Conservation (phyloP, 2,888 invertebrate species). For the Epiblema foenella region DNA sequence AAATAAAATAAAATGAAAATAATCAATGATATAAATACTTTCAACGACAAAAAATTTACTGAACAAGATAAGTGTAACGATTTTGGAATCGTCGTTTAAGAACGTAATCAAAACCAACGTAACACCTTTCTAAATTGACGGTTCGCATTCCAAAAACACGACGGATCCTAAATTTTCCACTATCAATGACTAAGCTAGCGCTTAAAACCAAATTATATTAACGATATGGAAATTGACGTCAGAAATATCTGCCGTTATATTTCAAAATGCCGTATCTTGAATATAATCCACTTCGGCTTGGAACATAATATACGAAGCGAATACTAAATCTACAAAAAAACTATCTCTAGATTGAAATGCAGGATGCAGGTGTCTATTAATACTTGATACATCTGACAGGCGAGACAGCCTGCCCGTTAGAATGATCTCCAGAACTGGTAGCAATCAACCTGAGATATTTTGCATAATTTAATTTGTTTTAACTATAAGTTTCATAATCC, state of each 20-base stretch:
- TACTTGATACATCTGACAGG: constrained; percentile 1
- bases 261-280: background rate
- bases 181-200: constrained; percentile 2
- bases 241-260: background rate
- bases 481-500: too few species aligned
- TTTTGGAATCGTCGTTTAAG: too few species aligned
- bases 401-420: too few species aligned
- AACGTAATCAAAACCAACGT: too few species aligned
- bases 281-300: background rate
- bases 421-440: background rate
- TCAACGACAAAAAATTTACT: too few species aligned
- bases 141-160: constrained; percentile 10
- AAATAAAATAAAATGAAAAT: too few species aligned
- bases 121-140: constrained; percentile 20
- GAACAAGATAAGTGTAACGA: too few species aligned
- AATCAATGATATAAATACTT: too few species aligned
- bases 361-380: background rate
- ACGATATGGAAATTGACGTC: constrained; percentile 14
- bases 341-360: background rate
- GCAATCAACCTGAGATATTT: background rate
- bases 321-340: background rate
- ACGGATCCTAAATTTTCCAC: constrained; percentile 30
- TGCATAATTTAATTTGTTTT: background rate
- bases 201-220: constrained; percentile 17
- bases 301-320: background rate